These are phyloP conservation scores for Oxyscelio sp. DNA, from an alignment of 2,888 invertebrate genomes.

Conservation along the genomic window DNA sequence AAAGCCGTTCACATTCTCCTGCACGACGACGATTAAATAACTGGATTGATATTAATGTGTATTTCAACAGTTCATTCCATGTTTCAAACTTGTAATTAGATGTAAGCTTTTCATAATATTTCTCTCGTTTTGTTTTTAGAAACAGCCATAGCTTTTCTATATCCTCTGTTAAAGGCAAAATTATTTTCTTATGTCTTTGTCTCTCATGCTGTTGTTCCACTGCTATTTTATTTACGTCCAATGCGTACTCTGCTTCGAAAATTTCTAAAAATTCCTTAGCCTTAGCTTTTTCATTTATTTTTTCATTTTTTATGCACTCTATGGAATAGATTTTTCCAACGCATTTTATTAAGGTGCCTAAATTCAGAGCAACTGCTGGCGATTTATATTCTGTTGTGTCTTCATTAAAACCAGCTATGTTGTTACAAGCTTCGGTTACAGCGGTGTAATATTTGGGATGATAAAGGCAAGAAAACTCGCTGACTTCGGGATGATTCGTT, in stretches of 20 bases:
- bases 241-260: slow-evolving; percentile 29
- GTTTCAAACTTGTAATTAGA: slow-evolving; percentile 4
- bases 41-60: slow-evolving; percentile 59
- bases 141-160: slow-evolving; percentile 8
- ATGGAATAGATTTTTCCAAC: slow-evolving; percentile 2
- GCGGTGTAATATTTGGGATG: slow-evolving; percentile 3
- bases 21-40: slow-evolving; percentile 76
- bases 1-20: slow-evolving; percentile 71
- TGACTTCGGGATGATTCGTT: background rate
- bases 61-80: slow-evolving; percentile 64
- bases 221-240: slow-evolving; percentile 47
- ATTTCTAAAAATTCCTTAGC: slow-evolving; percentile 16
- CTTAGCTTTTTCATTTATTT: slow-evolving; percentile 5
- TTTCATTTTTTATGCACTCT: slow-evolving; percentile 22
- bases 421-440: slow-evolving; percentile 1
- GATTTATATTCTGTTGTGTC: slow-evolving; percentile 1
- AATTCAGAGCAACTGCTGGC: slow-evolving; percentile 28
- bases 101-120: background rate
- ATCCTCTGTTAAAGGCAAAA: too few relatives aligned
- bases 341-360: slow-evolving; percentile 19
- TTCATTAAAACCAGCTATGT: slow-evolving; percentile 19
- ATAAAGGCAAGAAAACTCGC: slow-evolving; percentile 3
- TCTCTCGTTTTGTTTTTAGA: slow-evolving; percentile 6
- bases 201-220: slow-evolving; percentile 29
- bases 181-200: slow-evolving; percentile 35